Percentiles rank a stretch among this genome's conserved stretches.
Evolutionary conservation across 2,888 invertebrate species (phyloP).

Genomic region (Lucinisca nassula): DNA sequence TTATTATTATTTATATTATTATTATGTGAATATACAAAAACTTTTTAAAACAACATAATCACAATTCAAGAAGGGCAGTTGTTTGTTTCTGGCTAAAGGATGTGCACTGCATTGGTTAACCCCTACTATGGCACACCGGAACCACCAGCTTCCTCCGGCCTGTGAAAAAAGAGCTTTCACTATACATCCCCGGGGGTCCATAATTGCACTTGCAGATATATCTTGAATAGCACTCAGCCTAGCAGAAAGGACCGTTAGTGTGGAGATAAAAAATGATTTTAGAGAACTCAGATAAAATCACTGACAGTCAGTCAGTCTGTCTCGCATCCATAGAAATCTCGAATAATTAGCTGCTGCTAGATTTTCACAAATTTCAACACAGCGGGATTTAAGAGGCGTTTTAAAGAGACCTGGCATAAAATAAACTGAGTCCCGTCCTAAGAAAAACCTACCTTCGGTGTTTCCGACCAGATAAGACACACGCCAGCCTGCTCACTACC

Average conservation of each 20-base stretch:
- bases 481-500: no score
- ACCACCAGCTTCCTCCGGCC: neutral
- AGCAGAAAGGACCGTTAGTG: slow-evolving; percentile 34
- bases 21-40: no score
- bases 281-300: slow-evolving; percentile 70
- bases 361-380: slow-evolving; percentile 69
- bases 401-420: neutral
- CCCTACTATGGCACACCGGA: no score
- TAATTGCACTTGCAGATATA: slow-evolving; percentile 29
- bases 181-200: slow-evolving; percentile 14
- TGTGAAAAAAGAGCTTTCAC: neutral
- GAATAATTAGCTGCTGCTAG: slow-evolving; percentile 63
- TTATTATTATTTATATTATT: no score
- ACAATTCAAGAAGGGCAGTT: no score
- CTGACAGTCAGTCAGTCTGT: slow-evolving; percentile 67
- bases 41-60: no score
- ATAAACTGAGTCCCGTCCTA: neutral
- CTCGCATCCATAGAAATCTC: slow-evolving; percentile 56
- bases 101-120: no score
- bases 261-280: slow-evolving; percentile 71
- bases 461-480: no score
- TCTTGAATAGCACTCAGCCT: slow-evolving; percentile 59
- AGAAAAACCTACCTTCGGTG: no score
- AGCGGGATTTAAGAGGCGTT: slow-evolving; percentile 45
- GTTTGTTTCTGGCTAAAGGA: no score